Evolutionary conservation across 1,140 invertebrate species (phyloP).

Genomic region (Philopotamus ludificatus): DNA sequence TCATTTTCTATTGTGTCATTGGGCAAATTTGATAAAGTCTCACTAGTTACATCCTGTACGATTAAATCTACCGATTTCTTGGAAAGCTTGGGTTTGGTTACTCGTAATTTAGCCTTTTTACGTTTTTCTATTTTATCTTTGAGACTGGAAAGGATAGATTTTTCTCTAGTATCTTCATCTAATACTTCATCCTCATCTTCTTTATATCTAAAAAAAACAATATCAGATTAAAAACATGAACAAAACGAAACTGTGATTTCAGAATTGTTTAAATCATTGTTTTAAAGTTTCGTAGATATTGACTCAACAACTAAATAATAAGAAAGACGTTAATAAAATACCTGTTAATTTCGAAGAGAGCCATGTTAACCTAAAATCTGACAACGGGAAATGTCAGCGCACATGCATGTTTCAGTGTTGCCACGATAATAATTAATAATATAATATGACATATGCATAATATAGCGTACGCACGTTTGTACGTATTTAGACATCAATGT

Average conservation of each 20-base stretch:
- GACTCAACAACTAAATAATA: no score
- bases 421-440: no score
- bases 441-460: no score
- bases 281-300: no score
- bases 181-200: conserved; percentile 48
- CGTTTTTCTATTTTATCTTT: conserved; percentile 60
- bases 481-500: no score
- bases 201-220: conserved; percentile 46
- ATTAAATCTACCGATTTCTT: not conserved
- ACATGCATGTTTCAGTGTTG: no score
- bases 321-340: no score
- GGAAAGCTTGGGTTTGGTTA: conserved; percentile 1
- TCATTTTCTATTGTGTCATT: conserved; percentile 15
- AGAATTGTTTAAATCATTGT: no score
- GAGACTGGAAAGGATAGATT: conserved; percentile 58
- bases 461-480: no score
- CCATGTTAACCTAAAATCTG: no score
- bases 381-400: no score
- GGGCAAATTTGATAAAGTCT: not conserved
- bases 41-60: not conserved
- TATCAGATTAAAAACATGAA: not conserved
- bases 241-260: not conserved
- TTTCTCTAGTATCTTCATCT: conserved; percentile 51
- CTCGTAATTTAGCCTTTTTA: conserved; percentile 46
- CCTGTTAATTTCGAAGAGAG: not conserved